A percentile compares a stretch with the other conserved stretches of the same genome.
Conservation (phyloP, 2,113 vertebrate genomes). For the Ameiurus melas region DNA sequence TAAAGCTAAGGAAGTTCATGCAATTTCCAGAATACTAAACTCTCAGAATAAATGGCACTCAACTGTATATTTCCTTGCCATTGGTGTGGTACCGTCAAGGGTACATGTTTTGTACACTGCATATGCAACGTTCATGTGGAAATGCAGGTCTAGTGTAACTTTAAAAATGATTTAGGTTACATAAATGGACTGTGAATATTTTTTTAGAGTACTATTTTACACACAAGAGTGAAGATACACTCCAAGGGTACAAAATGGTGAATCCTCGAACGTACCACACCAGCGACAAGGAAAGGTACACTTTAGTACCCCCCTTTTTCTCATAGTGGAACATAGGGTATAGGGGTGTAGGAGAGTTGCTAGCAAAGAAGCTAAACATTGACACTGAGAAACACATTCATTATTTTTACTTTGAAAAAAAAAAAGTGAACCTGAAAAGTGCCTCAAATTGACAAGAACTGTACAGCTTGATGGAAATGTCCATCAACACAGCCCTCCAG, state of each 20-base stretch:
- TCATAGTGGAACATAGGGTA: neutral
- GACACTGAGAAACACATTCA: neutral
- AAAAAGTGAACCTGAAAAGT: neutral
- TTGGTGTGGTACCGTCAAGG: neutral
- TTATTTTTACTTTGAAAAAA: constrained; percentile 2
- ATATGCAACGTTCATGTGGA: neutral
- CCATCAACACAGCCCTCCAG: neutral
- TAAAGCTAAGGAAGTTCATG: neutral
- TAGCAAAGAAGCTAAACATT: neutral
- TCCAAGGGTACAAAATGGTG: neutral
- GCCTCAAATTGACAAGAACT: neutral
- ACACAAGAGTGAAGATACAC: neutral
- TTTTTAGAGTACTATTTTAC: neutral
- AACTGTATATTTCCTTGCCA: neutral
- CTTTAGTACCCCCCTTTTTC: too few species aligned
- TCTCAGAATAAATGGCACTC: neutral
- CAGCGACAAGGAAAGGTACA: neutral
- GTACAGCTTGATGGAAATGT: neutral
- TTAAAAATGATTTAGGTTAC: neutral
- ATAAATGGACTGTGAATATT: neutral
- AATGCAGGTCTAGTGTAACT: neutral
- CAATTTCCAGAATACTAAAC: neutral
- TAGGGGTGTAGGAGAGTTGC: neutral
- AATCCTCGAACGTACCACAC: neutral
- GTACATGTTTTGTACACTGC: neutral